phyloP scores from a whole-genome alignment of 1,140 invertebrate genomes.

The Amyelois transitella region DNA sequence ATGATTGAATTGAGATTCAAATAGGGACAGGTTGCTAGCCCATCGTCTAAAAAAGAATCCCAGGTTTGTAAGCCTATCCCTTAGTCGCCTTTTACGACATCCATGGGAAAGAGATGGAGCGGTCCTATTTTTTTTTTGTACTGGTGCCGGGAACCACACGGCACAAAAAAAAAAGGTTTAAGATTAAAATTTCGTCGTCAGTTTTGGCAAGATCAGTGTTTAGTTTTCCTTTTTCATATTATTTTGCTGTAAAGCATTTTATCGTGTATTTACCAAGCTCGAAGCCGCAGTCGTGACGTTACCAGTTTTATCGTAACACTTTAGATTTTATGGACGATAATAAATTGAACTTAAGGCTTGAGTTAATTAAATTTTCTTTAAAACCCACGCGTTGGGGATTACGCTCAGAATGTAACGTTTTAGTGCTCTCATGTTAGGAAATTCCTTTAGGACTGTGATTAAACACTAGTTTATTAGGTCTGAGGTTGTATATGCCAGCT shows the following conservation, averaged over 20 bases:
- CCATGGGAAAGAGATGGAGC: no score
- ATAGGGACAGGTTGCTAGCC: no score
- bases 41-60: no score
- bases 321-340: constrained; percentile 22
- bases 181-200: not conserved
- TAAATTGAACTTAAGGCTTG: constrained; percentile 20
- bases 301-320: constrained; percentile 14
- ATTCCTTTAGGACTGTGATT: not conserved
- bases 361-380: constrained; percentile 26
- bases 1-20: no score
- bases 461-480: not conserved
- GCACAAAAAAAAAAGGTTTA: no score
- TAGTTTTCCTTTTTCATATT: not conserved
- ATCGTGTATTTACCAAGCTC: not conserved
- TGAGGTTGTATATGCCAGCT: no score
- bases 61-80: no score
- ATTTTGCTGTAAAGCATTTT: constrained; percentile 4
- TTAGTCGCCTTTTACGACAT: no score
- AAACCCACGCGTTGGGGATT: constrained; percentile 8
- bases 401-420: not conserved
- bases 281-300: constrained; percentile 12
- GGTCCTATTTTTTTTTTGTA: no score
- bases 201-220: no score
- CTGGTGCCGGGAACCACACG: no score
- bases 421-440: not conserved